Base-by-base conservation (phyloP, 2,888 invertebrate genomes). In the Brenthis hecate region DNA sequence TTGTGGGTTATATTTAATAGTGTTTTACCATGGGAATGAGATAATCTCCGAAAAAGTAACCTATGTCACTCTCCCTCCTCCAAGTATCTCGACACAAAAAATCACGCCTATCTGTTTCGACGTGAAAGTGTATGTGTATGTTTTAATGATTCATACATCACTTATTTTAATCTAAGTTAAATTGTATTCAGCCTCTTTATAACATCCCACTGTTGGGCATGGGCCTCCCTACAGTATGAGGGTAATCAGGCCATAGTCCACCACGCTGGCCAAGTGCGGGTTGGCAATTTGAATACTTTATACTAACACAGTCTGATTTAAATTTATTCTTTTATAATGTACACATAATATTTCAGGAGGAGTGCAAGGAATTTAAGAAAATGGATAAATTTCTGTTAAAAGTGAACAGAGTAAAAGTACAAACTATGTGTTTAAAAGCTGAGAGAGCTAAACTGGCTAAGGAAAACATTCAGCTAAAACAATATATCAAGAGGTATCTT, bases 371-470 rank as follows among this genome's bases (percentile, higher is more conserved):
- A 61, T 94, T 94, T 78, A 89, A 89, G 14, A 94, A 94, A 81
- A 88, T 97, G 91, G 95, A 95, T 73, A 95, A 95, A 75, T 96
- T 97, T 80, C 94, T 97, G 94, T 73, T 91, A 5, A 93, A 92
- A 84, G 78, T 86, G 16, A 93, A 92, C 79, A 80, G 89, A 69
- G 90, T 86, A 0, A 86, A 83, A 67, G 89, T 93, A 0, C 92
- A 93, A 66, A 85, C 87, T 0, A 80, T 91, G 66, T 91, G 92
- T 66, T 76, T 93, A 3, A 86, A 76, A 73, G 81, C 87, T 0
- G 93, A 93, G 72, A 90, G 89, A 71, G 77, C 79, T 0, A 92
- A 91, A 61, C 77, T 95, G 54, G 82, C 92, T 6, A 88, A 91
- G 63, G 95, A 96, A 80, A 97, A 97, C 80, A 87, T 93, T 8